Evolutionary conservation across 1,140 invertebrate genomes (phyloP).

Genomic region (Brachionus sp.): DNA sequence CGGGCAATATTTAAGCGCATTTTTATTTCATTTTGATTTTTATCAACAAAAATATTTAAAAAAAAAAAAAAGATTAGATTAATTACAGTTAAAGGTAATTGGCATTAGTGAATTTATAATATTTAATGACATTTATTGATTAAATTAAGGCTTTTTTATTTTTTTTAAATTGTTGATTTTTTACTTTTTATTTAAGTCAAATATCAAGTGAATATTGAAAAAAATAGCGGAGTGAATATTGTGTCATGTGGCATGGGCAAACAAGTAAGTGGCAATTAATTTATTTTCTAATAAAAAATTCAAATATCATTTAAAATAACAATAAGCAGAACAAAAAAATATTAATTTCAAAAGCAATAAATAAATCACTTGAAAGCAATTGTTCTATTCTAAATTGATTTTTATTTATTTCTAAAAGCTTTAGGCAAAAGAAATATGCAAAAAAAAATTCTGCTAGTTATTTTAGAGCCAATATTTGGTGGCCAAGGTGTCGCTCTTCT

Average conservation of each 20-base stretch:
- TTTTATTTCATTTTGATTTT: too few species aligned
- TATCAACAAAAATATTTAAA: not conserved
- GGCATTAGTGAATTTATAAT: not conserved
- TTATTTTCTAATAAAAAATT: not conserved
- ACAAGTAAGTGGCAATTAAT: not conserved
- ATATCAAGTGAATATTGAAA: not conserved
- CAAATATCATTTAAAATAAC: not conserved
- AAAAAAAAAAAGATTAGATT: not conserved
- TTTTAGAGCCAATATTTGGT: not conserved
- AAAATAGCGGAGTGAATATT: not conserved
- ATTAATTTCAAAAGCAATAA: not conserved
- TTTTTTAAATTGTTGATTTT: too few species aligned
- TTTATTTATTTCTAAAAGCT: not conserved
- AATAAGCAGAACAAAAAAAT: not conserved
- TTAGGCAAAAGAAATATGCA: not conserved
- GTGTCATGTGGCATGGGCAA: conserved; percentile 13
- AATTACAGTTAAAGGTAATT: too few species aligned
- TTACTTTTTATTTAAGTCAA: not conserved
- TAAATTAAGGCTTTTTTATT: too few species aligned
- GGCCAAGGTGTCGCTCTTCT: not conserved
- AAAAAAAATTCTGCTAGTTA: not conserved
- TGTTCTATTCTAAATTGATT: not conserved
- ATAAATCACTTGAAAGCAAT: not conserved
- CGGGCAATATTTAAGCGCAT: not conserved
- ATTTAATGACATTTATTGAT: not conserved